These are phyloP conservation scores for Empidonax traillii DNA, from an alignment of 2,113 vertebrate species.

Conservation along the genomic window DNA sequence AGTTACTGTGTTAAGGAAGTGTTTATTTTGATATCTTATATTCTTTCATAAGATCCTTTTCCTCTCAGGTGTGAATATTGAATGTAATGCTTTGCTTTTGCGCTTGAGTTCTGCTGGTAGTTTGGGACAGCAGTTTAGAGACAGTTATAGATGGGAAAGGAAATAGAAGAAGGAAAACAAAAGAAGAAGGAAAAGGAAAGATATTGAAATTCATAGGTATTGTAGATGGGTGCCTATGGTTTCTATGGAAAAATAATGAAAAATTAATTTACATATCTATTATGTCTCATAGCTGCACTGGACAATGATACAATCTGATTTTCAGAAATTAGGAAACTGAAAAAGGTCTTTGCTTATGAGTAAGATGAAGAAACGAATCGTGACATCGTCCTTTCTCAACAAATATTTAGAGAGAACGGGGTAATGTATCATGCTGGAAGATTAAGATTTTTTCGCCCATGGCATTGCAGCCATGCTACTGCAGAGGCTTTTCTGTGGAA, in stretches of 20 bases:
- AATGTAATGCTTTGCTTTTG: neutral
- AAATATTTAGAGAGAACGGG: neutral
- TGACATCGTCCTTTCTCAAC: neutral
- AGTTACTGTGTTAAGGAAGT: neutral
- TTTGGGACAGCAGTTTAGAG: neutral
- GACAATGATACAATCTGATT: neutral
- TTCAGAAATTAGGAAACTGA: neutral
- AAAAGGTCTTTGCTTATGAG: neutral
- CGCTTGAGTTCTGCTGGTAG: neutral
- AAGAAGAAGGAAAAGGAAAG: neutral
- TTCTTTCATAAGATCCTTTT: neutral
- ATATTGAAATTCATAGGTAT: neutral
- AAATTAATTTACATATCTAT: neutral
- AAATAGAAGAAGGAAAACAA: neutral
- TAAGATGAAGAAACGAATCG: neutral
- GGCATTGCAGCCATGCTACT: neutral
- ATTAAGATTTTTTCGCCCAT: neutral
- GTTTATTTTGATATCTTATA: neutral
- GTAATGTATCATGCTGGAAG: neutral
- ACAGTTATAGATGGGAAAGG: neutral
- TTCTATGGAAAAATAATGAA: neutral
- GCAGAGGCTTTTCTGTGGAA: neutral
- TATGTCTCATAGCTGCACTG: neutral
- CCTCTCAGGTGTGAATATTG: neutral
- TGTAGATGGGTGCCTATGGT: neutral